Evolutionary conservation across 53 echinoderm and acorn worm genomes (phyloP).

Genomic region (Paelopatides confundens): DNA sequence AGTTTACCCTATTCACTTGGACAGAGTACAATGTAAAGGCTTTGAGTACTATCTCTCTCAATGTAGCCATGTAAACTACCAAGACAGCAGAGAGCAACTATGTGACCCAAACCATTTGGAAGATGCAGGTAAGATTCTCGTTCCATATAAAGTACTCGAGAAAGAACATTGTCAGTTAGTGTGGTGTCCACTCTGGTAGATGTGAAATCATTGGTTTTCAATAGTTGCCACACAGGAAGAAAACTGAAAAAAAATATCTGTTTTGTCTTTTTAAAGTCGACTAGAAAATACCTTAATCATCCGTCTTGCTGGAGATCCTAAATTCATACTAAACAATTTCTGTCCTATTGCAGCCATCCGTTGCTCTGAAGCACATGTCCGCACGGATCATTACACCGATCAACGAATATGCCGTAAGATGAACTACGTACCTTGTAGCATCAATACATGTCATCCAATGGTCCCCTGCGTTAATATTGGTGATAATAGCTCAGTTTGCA

Average conservation of each 20-base stretch:
- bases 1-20: constrained; percentile 76
- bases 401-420: constrained; percentile 81
- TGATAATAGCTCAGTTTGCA: constrained; percentile 69
- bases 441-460: constrained; percentile 55
- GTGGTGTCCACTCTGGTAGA: too few relatives aligned
- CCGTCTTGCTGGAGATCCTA: too few relatives aligned
- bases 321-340: too few relatives aligned
- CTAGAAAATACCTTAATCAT: too few relatives aligned
- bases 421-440: constrained; percentile 55
- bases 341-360: constrained; percentile 64
- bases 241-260: too few relatives aligned
- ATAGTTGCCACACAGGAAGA: too few relatives aligned
- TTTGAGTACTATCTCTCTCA: constrained; percentile 83
- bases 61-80: constrained; percentile 72
- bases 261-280: too few relatives aligned
- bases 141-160: too few relatives aligned
- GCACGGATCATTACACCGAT: constrained; percentile 49
- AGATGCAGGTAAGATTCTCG: constrained; percentile 86
- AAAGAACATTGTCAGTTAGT: too few relatives aligned
- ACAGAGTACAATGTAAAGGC: constrained; percentile 82
- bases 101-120: constrained; percentile 57
- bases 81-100: constrained; percentile 11
- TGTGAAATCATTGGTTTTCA: too few relatives aligned
- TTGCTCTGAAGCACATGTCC: constrained; percentile 52
- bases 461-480: constrained; percentile 76